These are phyloP conservation scores for Tryphoninae sp. DNA, from an alignment of 2,888 invertebrate genomes.

Conservation along the genomic window DNA sequence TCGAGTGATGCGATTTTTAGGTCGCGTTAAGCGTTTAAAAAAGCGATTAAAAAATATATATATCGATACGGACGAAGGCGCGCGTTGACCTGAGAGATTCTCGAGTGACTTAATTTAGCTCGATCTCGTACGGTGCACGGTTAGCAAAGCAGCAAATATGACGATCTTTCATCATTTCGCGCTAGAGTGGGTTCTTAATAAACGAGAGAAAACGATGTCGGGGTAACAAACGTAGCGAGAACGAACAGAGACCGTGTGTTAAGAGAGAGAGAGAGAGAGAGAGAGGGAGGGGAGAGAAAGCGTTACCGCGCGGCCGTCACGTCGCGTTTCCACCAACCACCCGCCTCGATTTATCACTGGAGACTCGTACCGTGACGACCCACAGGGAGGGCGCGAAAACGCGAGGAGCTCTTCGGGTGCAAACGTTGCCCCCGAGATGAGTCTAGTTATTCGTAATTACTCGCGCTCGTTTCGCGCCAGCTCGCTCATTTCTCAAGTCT, in stretches of 20 bases:
- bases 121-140: constrained; percentile 28
- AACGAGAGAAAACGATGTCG: constrained; percentile 56
- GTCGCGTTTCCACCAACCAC: constrained; percentile 54
- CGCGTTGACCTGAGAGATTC: constrained; percentile 13
- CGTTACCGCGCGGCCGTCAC: constrained; percentile 46
- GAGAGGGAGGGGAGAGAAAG: constrained; percentile 47
- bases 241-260: constrained; percentile 16
- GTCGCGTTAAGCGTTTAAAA: neutral
- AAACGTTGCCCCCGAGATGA: constrained; percentile 62
- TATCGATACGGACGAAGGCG: constrained; percentile 6
- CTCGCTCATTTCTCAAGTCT: constrained; percentile 69
- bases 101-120: constrained; percentile 39
- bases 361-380: constrained; percentile 62
- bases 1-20: neutral
- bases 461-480: constrained; percentile 59
- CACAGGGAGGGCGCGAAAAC: constrained; percentile 40
- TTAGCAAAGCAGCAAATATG: constrained; percentile 45
- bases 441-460: constrained; percentile 74
- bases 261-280: constrained; percentile 22
- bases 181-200: constrained; percentile 53
- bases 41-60: neutral
- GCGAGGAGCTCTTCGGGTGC: constrained; percentile 28
- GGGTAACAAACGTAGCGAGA: constrained; percentile 47
- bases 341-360: constrained; percentile 71
- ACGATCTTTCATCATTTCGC: constrained; percentile 58